These are phyloP conservation scores for Acholoe squamosa DNA, from an alignment of 2,888 invertebrate genomes.

Conservation along the genomic window DNA sequence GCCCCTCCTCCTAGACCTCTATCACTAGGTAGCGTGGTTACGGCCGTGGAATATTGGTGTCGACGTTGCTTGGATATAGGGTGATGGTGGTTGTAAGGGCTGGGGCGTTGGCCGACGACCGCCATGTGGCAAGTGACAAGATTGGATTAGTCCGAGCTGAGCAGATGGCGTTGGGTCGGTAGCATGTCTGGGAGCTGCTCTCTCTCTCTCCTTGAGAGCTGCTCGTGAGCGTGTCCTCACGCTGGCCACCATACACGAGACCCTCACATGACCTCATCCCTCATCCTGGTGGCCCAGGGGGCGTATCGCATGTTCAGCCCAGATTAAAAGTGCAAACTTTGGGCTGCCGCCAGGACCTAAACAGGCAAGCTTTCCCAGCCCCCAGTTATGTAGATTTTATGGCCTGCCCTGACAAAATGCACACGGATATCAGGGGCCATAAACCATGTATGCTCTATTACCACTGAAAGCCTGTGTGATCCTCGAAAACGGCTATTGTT, in stretches of 20 bases:
- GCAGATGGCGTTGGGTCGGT: not conserved
- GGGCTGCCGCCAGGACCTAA: not conserved
- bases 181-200: no score
- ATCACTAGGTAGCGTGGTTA: not conserved
- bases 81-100: not conserved
- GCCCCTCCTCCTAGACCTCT: not conserved
- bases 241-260: not conserved
- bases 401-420: not conserved
- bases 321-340: slow-evolving; percentile 25
- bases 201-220: not conserved
- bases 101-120: not conserved
- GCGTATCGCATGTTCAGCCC: not conserved
- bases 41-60: not conserved
- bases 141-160: slow-evolving; percentile 28
- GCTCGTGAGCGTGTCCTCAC: not conserved
- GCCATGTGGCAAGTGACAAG: not conserved
- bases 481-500: no score
- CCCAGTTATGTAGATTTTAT: slow-evolving; percentile 1
- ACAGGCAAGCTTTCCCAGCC: not conserved
- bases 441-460: no score
- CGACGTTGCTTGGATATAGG: not conserved
- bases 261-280: not conserved
- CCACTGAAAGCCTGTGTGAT: no score
- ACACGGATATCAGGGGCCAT: no score
- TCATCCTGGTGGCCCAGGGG: not conserved